phyloP scores from a whole-genome alignment of 2,113 vertebrate genomes.

The Nicator chloris region DNA sequence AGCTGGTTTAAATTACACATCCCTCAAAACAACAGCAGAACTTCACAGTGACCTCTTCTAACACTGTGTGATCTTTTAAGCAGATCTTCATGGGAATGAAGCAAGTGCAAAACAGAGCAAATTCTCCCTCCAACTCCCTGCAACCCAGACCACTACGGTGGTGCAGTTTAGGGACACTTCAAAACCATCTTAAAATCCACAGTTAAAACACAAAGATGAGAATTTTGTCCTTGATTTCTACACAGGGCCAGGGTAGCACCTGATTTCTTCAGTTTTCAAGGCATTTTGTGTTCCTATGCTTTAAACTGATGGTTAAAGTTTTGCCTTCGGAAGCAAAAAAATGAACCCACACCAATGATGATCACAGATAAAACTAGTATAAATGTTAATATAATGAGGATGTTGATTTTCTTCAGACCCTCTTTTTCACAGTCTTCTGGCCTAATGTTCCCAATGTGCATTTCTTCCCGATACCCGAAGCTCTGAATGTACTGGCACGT shows the following conservation, averaged over 20 bases:
- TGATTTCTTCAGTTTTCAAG: conserved; percentile 15
- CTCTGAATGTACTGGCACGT: conserved; percentile 75
- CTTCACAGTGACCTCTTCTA: background rate
- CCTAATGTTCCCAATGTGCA: conserved; percentile 68
- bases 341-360: conserved; percentile 51
- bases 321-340: conserved; percentile 69
- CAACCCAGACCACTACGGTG: background rate
- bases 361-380: conserved; percentile 54
- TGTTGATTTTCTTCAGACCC: conserved; percentile 65
- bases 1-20: background rate
- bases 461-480: conserved; percentile 74
- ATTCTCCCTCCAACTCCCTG: background rate
- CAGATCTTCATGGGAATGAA: background rate
- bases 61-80: background rate
- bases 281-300: conserved; percentile 56
- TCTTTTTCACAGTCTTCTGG: conserved; percentile 80
- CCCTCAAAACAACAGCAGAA: background rate
- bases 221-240: conserved; percentile 33
- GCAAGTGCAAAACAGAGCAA: background rate
- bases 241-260: conserved; percentile 13
- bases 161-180: background rate
- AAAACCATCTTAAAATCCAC: background rate
- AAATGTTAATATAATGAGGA: conserved; percentile 69
- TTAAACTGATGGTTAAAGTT: conserved; percentile 73
- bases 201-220: conserved; percentile 14